Conservation (phyloP, 2,888 invertebrate genomes). For the Eupsilia transversa region DNA sequence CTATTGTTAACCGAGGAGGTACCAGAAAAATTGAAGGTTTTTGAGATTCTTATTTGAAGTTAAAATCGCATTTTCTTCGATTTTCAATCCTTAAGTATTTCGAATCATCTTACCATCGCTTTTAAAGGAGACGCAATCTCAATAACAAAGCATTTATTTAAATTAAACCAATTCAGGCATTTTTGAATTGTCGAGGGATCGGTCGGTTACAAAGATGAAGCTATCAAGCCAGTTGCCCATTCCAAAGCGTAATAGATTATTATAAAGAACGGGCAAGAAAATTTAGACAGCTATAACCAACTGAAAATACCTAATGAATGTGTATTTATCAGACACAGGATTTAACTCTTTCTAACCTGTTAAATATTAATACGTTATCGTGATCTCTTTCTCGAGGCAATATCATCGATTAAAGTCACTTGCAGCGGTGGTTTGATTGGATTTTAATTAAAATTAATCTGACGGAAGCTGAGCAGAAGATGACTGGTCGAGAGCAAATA, state of each 20-base stretch:
- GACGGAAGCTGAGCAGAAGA: background rate
- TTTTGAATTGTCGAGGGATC: background rate
- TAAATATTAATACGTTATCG: background rate
- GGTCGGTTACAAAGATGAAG: background rate
- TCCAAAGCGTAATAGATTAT: background rate
- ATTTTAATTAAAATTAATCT: slow-evolving; percentile 30
- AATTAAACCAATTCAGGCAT: background rate
- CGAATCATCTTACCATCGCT: background rate
- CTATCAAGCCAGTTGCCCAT: background rate
- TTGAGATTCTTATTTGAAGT: background rate
- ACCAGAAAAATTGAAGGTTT: background rate
- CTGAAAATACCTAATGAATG: background rate
- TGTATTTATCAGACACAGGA: background rate
- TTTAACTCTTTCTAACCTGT: too few relatives aligned
- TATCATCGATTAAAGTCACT: background rate
- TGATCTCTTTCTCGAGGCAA: background rate
- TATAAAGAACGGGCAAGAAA: background rate
- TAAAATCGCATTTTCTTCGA: background rate
- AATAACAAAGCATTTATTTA: background rate
- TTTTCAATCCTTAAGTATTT: background rate
- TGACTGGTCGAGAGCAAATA: background rate
- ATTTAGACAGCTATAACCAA: background rate
- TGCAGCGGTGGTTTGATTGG: background rate
- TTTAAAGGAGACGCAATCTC: background rate
- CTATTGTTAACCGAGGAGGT: background rate